Base-by-base conservation (phyloP, 1,140 invertebrate species). In the Orius insidiosus region DNA sequence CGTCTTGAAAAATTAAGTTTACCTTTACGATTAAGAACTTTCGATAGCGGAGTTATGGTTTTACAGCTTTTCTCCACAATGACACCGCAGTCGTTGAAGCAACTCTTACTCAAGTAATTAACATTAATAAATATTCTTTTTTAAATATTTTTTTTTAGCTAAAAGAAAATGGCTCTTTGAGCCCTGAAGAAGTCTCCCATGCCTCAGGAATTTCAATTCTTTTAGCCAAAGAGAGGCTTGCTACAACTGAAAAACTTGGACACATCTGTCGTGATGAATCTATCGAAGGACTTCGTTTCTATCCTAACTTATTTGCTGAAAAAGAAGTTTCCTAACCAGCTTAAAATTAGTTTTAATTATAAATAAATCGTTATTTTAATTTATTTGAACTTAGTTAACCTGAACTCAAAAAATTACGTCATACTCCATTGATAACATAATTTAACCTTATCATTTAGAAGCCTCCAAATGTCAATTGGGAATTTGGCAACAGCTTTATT, bases 261-360 rank as follows among this genome's bases (percentile, higher is more conserved):
- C 70, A 76, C 54, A 74, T 82, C n/a, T 95, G 90, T 59, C 69
- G 90, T 51, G 93, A 97, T 64, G 90, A 96, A 61, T 83, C 83
- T 1, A 80, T 93, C 46, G 87, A 96, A 70, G 89, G 89, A 33
- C 64, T 96, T 18, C 68, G 80, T 54, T 97, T 96, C 67, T 96
- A 87, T 69, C 80, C 83, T 1, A 96, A 96, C 72, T 62, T 75
- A 33, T 84, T 94, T 66, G 60, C 85, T 7, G 46, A 56, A 43
- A 44, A 35, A n/a, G 42, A 49, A 35, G 24, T 24, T 24, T 4
- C 3, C 24, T 24, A 24, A 24, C 24, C 24, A 24, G n/a, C n/a
- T 24, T 24, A 24, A 24, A 24, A n/a, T n/a, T 24, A 24, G 24
- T 24, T 24, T 24, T 24, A 24, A 24, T 24, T 24, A 24, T 24